These are phyloP conservation scores for Colinus virginianus DNA, from an alignment of 2,113 vertebrate genomes.

Conservation along the genomic window DNA sequence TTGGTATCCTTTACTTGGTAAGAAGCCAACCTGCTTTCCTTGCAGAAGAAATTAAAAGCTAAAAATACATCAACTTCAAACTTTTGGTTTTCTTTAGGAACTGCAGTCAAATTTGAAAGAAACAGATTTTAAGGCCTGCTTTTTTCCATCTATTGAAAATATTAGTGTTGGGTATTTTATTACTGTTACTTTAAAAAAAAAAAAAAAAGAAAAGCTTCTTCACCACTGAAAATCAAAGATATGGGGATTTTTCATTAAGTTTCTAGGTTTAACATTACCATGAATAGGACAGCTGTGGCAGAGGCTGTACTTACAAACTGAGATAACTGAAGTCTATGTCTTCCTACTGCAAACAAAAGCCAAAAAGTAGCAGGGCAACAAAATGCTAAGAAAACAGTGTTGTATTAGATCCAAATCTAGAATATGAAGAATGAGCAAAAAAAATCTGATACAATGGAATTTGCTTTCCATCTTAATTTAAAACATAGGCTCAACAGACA, in stretches of 20 bases:
- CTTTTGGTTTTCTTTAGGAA: accelerated
- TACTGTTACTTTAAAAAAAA: not conserved
- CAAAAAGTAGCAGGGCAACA: not conserved
- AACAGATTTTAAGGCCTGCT: not conserved
- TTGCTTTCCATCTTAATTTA: not conserved
- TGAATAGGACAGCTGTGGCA: not conserved
- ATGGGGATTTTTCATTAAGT: not conserved
- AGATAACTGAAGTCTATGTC: not conserved
- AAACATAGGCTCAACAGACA: not conserved
- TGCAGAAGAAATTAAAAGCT: not conserved
- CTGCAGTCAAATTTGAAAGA: not conserved
- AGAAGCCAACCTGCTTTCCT: not conserved
- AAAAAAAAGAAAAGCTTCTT: not conserved
- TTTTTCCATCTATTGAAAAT: not conserved
- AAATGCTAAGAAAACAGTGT: not conserved
- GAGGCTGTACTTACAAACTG: not conserved
- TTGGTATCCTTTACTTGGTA: not conserved
- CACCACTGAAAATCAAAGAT: not conserved
- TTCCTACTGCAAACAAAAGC: not conserved
- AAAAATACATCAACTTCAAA: not conserved
- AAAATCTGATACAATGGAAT: not conserved
- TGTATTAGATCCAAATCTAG: not conserved
- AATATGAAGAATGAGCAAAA: not conserved
- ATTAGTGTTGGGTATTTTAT: not conserved
- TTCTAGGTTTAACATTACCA: not conserved